These are phyloP conservation scores for Athripsodes cinereus DNA, from an alignment of 2,888 invertebrate species.

Conservation along the genomic window DNA sequence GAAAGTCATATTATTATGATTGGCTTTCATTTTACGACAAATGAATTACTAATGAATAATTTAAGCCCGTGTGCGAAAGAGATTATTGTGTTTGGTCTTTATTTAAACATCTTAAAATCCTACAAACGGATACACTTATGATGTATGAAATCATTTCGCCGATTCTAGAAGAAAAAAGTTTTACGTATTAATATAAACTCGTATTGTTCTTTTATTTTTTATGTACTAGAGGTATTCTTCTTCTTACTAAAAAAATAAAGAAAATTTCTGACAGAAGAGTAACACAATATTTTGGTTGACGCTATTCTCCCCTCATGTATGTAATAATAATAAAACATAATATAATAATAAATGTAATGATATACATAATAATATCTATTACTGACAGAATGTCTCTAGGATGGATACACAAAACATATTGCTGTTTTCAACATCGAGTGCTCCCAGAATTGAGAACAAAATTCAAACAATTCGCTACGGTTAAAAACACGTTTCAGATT, in stretches of 20 bases:
- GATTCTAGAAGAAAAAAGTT: too few relatives aligned
- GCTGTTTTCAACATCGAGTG: conserved; percentile 19
- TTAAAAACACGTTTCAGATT: too few relatives aligned
- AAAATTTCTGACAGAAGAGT: conserved; percentile 12
- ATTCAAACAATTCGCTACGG: too few relatives aligned
- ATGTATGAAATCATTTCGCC: too few relatives aligned
- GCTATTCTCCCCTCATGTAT: conserved; percentile 9
- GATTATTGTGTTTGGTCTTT: too few relatives aligned
- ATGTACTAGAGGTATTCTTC: not conserved
- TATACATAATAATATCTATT: conserved; percentile 24
- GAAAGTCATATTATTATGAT: too few relatives aligned
- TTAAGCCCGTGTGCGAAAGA: too few relatives aligned
- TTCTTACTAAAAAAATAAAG: conserved; percentile 3
- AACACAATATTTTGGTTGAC: conserved; percentile 9
- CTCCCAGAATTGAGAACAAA: not conserved
- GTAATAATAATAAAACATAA: not conserved
- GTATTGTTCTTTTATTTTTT: conserved; percentile 7
- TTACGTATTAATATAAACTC: not conserved
- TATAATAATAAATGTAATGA: conserved; percentile 1
- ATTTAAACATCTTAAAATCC: too few relatives aligned
- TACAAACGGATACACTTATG: too few relatives aligned
- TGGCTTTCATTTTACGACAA: too few relatives aligned
- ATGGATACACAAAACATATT: conserved; percentile 27
- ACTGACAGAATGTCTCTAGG: conserved; percentile 22
- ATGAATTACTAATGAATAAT: too few relatives aligned